Conservation (phyloP, 2,797 vertebrate species). For the Anas flavirostris region DNA sequence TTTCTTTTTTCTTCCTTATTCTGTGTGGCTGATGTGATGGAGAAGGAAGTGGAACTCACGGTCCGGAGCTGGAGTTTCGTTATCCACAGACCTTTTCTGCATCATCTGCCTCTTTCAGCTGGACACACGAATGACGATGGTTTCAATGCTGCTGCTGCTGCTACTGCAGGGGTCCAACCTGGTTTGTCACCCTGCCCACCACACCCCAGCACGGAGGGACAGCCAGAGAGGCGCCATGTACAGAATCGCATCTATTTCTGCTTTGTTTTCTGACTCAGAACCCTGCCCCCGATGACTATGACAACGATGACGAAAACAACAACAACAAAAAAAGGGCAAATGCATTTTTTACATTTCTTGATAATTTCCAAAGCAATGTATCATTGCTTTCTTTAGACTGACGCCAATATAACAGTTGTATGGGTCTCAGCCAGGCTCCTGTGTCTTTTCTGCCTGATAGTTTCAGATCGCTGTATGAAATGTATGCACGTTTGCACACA, state of each 20-base stretch:
- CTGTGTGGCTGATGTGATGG: neutral
- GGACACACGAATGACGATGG: conserved; percentile 2
- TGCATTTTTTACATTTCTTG: conserved; percentile 78
- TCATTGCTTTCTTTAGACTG: conserved; percentile 74
- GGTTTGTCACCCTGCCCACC: conserved; percentile 5
- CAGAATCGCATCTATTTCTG: conserved; percentile 65
- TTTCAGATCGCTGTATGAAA: conserved; percentile 62
- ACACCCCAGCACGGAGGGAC: conserved; percentile 1
- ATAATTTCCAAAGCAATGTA: conserved; percentile 76
- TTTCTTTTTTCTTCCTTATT: conserved; percentile 48
- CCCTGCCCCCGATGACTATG: conserved; percentile 60
- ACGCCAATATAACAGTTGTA: conserved; percentile 72
- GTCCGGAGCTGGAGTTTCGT: conserved; percentile 52
- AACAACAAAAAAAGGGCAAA: conserved; percentile 75
- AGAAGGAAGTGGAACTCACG: conserved; percentile 13
- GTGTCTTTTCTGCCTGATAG: conserved; percentile 75
- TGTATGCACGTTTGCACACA: conserved; percentile 60
- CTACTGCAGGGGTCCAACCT: neutral
- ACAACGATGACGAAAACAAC: conserved; percentile 43
- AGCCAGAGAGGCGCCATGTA: conserved; percentile 48
- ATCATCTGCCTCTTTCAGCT: conserved; percentile 42
- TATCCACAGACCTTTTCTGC: conserved; percentile 50
- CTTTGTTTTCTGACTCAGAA: conserved; percentile 68
- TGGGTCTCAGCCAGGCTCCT: conserved; percentile 74
- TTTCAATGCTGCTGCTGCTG: conserved; percentile 64